Percentiles rank a stretch among this genome's conserved stretches.
phyloP scores from a whole-genome alignment of 1,140 invertebrate species.

The Carcinoscorpius rotundicauda region DNA sequence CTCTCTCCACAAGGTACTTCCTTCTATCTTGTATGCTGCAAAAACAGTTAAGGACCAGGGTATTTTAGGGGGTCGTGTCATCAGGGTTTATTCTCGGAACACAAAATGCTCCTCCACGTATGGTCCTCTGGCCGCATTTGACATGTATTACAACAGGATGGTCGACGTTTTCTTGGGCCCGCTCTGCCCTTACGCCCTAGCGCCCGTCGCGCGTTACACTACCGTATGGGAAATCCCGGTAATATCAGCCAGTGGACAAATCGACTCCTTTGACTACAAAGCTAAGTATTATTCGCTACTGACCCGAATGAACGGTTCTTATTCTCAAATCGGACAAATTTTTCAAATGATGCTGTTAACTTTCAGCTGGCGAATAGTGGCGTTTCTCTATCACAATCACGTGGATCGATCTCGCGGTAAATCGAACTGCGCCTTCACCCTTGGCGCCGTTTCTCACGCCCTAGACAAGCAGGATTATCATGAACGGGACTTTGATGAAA shows the following conservation, averaged over 20 bases:
- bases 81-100: slow-evolving; percentile 54
- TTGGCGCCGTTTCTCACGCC: slow-evolving; percentile 51
- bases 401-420: slow-evolving; percentile 38
- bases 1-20: slow-evolving; percentile 53
- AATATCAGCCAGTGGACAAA: slow-evolving; percentile 67
- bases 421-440: slow-evolving; percentile 57
- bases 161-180: slow-evolving; percentile 79
- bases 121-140: slow-evolving; percentile 62
- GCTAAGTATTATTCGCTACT: slow-evolving; percentile 52
- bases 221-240: slow-evolving; percentile 79
- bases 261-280: slow-evolving; percentile 60
- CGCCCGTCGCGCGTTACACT: slow-evolving; percentile 74
- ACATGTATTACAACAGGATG: slow-evolving; percentile 46
- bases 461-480: slow-evolving; percentile 45
- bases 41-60: slow-evolving; percentile 30
- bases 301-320: slow-evolving; percentile 73
- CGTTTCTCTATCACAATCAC: slow-evolving; percentile 30
- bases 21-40: slow-evolving; percentile 57
- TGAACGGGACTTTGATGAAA: slow-evolving; percentile 47
- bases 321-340: slow-evolving; percentile 45
- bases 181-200: slow-evolving; percentile 79
- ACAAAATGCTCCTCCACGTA: slow-evolving; percentile 61
- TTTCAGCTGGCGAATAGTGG: slow-evolving; percentile 55
- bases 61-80: too few relatives aligned
- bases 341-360: slow-evolving; percentile 49